Evolutionary conservation across 2,797 vertebrate species (phyloP).

Genomic region (Manis pentadactyla): DNA sequence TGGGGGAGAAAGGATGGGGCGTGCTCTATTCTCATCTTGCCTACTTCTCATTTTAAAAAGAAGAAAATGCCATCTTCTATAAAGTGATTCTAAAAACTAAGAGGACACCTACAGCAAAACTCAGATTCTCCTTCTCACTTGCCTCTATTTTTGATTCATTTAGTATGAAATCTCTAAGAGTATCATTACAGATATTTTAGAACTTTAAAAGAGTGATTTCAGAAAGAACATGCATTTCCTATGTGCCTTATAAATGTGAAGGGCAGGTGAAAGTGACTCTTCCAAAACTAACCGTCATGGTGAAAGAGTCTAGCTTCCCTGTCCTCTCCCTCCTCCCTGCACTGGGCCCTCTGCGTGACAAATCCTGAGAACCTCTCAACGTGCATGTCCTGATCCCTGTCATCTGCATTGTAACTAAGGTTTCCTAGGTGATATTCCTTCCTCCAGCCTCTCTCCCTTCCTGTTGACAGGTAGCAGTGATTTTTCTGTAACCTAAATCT

Average conservation of each 20-base stretch:
- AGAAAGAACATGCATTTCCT: background rate
- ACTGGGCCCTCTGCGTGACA: background rate
- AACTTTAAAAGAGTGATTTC: background rate
- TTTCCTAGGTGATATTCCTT: background rate
- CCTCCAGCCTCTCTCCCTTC: background rate
- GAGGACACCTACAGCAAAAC: background rate
- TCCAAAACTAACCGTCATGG: background rate
- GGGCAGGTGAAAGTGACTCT: background rate
- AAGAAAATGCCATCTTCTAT: background rate
- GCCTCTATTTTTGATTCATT: background rate
- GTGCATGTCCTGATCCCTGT: background rate
- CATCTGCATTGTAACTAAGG: background rate
- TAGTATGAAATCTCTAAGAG: background rate
- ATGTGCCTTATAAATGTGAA: background rate
- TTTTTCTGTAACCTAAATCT: background rate
- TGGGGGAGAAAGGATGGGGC: background rate
- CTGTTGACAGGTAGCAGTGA: background rate
- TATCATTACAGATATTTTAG: background rate
- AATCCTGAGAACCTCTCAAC: background rate
- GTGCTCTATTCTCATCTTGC: background rate
- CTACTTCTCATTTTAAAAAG: constrained; percentile 22
- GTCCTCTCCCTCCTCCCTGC: background rate
- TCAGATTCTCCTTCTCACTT: background rate
- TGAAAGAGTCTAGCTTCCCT: background rate
- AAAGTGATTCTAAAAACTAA: background rate